A percentile compares a stretch with the other conserved stretches of the same genome.
These are phyloP conservation scores for Echinops telfairi DNA, from an alignment of 2,113 vertebrate species.

Conservation along the genomic window DNA sequence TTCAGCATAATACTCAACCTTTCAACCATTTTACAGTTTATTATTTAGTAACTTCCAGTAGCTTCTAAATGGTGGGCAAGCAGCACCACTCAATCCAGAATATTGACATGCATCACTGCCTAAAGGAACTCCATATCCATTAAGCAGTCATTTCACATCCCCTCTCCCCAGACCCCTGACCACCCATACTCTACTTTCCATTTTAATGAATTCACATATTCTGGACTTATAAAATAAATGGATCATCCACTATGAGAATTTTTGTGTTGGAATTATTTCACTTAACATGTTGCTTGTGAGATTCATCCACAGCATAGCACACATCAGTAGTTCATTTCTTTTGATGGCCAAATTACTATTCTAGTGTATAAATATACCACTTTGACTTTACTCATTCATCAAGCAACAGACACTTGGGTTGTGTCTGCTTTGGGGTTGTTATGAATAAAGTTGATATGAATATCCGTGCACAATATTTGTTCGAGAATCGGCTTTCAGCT, in stretches of 20 bases:
- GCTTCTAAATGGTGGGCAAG: background rate
- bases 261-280: background rate
- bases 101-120: background rate
- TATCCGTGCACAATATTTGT: background rate
- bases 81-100: background rate
- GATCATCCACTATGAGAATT: background rate
- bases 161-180: background rate
- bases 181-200: background rate
- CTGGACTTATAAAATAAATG: background rate
- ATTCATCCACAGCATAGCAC: background rate
- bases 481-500: background rate
- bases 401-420: background rate
- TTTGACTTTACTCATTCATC: background rate
- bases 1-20: background rate
- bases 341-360: background rate
- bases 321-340: background rate
- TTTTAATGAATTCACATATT: background rate
- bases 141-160: background rate
- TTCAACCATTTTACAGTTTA: conserved; percentile 1
- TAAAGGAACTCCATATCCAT: background rate
- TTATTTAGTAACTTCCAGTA: background rate
- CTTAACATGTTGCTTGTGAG: background rate
- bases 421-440: background rate
- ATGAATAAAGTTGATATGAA: background rate
- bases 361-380: background rate